Base-by-base conservation (phyloP, 1,140 invertebrate species). In the Saxidomus purpurata region DNA sequence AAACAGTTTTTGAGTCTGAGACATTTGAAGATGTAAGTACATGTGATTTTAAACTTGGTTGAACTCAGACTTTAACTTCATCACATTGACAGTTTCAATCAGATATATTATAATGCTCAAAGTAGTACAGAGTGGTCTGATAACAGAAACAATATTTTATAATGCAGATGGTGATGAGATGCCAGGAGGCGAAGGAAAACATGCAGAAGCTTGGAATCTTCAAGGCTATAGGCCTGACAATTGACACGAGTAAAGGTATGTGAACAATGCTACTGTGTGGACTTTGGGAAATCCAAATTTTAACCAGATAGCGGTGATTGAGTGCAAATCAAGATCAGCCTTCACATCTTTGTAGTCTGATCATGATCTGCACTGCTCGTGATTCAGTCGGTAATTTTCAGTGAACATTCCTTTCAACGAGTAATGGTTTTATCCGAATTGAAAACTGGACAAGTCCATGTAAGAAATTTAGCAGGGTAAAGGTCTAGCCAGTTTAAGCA, bases 141-240 rank as follows among this genome's bases (percentile, higher is more conserved):
- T 43, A 43, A 43, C 4, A 43, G 15, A 43, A 43, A 34, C 34
- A 17, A 34, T 69, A 36, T 34, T 69, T 17, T 82, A 47, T 34
- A 61, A n/a, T 25, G 28, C 34, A 77, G 71, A 87, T 79, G 61
- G 55, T 77, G 3, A 28, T 40, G 25, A 43, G 43, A 79, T 40
- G 49, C 28, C 25, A 31, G 9, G 81, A 96, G 86, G 97, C 98
- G 0, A 97, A 97, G 76, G 95, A 96, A 19, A 97, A 97, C 89
- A 96, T 99, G 61, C 97, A 98, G 92, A 96, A 97, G 36, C 96
- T 99, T 74, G 98, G 98, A 38, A 98, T 98, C 94, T 99, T 99
- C 94, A 97, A 97, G 91, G 97, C 97, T 92, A 97, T 99, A 83
- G 97, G 97, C 19, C 97, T 98, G 43, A 97, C 97, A 89, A 98